Evolutionary conservation across 1,140 invertebrate genomes (phyloP).

Genomic region (Phocides pigmalion): DNA sequence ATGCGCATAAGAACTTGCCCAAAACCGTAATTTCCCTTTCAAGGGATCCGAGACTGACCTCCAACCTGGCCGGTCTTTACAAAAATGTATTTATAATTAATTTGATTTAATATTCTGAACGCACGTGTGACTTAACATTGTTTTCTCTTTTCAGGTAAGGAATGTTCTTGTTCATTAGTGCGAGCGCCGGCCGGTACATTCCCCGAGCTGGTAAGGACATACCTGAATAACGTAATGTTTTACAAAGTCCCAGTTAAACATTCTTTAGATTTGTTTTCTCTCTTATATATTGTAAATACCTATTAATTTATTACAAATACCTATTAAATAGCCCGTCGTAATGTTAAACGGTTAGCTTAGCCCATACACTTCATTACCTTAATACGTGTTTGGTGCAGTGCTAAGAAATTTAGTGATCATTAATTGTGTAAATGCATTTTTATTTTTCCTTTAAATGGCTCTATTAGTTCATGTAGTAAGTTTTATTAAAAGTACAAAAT

Average conservation of each 20-base stretch:
- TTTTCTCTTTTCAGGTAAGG: constrained; percentile 62
- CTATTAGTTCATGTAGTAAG: too few relatives aligned
- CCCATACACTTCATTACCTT: too few relatives aligned
- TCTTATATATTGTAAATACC: too few relatives aligned
- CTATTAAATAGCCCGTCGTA: too few relatives aligned
- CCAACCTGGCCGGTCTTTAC: constrained; percentile 10
- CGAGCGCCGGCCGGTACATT: constrained; percentile 6
- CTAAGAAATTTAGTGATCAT: too few relatives aligned
- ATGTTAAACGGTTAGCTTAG: too few relatives aligned
- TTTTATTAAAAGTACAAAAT: too few relatives aligned
- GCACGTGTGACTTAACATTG: constrained; percentile 26
- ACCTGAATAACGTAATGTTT: neutral
- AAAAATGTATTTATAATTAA: constrained; percentile 26
- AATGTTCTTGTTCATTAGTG: constrained; percentile 25
- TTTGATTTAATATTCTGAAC: constrained; percentile 3
- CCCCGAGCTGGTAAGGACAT: constrained; percentile 12
- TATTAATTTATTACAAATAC: too few relatives aligned
- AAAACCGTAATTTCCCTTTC: constrained; percentile 20
- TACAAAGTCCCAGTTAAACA: neutral
- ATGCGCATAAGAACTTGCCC: constrained; percentile 4
- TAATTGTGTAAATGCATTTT: too few relatives aligned
- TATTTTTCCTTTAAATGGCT: too few relatives aligned
- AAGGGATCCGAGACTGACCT: constrained; percentile 20
- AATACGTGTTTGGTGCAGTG: too few relatives aligned
- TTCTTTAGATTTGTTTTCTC: neutral